Conservation (phyloP, 2,797 vertebrate species). For the Sebastes oblongus region DNA sequence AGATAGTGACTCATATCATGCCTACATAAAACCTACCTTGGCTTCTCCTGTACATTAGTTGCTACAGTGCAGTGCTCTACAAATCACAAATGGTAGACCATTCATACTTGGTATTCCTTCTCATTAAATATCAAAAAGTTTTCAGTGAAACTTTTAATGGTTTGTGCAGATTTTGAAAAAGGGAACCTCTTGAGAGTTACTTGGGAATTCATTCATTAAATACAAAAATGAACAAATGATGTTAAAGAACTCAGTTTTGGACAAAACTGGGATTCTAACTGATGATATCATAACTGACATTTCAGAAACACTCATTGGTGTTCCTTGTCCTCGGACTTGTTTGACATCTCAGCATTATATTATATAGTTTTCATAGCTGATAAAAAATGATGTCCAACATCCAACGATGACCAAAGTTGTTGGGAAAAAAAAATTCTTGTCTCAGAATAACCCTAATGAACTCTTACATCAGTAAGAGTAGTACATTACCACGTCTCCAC, state of each 20-base stretch:
- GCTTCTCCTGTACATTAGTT: background rate
- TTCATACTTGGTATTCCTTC: background rate
- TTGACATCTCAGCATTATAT: background rate
- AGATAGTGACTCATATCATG: slow-evolving; percentile 17
- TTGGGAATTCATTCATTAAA: background rate
- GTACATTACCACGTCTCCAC: background rate
- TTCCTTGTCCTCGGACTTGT: background rate
- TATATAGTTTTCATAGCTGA: background rate
- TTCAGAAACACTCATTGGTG: background rate
- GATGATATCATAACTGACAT: background rate
- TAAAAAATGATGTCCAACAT: background rate
- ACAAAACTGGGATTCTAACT: background rate
- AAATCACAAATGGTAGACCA: background rate
- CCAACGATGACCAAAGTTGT: background rate
- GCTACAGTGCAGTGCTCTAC: background rate
- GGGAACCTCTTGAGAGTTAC: too few species aligned
- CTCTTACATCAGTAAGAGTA: too few species aligned
- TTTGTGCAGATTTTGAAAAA: background rate
- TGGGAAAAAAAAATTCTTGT: background rate
- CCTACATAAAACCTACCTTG: background rate
- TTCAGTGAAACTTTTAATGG: background rate
- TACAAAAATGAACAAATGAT: background rate
- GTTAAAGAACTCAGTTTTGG: background rate
- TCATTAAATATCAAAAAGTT: background rate
- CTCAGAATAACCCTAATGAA: background rate